Percentiles rank a stretch among this genome's conserved stretches.
These are phyloP conservation scores for Antennarius maculatus DNA, from an alignment of 2,797 vertebrate species.

Conservation along the genomic window DNA sequence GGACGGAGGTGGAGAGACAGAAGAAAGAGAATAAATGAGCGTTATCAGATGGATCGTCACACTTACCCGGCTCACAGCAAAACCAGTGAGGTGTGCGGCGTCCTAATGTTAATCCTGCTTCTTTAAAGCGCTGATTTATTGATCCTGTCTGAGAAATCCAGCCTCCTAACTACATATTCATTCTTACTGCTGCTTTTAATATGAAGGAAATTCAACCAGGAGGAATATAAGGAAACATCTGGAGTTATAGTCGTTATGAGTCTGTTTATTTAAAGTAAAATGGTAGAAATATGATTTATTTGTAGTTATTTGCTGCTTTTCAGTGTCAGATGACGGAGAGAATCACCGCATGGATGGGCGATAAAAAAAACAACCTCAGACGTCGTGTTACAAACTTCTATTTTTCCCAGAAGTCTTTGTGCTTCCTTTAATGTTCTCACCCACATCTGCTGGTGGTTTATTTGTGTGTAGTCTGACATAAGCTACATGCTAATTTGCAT, in stretches of 20 bases:
- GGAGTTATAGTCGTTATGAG: not conserved
- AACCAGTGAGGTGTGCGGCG: constrained; percentile 11
- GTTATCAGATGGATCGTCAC: constrained; percentile 41
- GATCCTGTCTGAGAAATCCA: too few species aligned
- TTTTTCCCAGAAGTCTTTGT: too few species aligned
- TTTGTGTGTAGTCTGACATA: too few species aligned
- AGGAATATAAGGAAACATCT: too few species aligned
- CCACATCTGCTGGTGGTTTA: too few species aligned
- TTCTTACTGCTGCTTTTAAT: not conserved
- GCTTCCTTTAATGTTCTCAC: too few species aligned
- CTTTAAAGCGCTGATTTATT: not conserved
- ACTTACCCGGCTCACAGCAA: constrained; percentile 68
- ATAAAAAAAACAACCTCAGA: not conserved
- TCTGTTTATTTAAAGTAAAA: not conserved
- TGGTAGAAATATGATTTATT: not conserved
- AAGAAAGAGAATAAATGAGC: constrained; percentile 59
- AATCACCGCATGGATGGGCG: not conserved
- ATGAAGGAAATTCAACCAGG: too few species aligned
- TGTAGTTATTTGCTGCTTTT: not conserved
- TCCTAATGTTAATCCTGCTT: not conserved
- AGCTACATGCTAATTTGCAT: too few species aligned
- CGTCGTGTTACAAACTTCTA: too few species aligned
- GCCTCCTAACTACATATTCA: not conserved
- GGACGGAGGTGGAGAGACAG: constrained; percentile 31
- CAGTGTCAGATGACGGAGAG: too few species aligned